Evolutionary conservation across 2,888 invertebrate genomes (phyloP), one percentile per base, ranked within the genome.

Genomic region (Adela reaumurella): DNA sequence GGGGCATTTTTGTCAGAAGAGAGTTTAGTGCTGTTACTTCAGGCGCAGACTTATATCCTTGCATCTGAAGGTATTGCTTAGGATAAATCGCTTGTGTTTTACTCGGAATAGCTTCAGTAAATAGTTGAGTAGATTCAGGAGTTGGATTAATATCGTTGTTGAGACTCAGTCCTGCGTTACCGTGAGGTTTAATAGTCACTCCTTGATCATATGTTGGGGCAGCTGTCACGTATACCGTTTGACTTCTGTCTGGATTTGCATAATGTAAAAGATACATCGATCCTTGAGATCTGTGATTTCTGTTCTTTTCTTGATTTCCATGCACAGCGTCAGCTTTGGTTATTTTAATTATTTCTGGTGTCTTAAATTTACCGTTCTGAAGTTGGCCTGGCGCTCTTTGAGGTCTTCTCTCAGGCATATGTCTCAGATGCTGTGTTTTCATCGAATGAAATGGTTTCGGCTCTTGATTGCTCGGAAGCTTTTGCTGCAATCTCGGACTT

Each of bases 1-100:
- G 67, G 1, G 82, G 79, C 11, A 66, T 63, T 58, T 81, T 80
- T 1, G 72, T 72, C 16, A 83, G 56, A 43, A 83, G 55, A 11
- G 74, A 68, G 54, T 70, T 78, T 1, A 83, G 58, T 8, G 73
- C 65, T 42, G 70, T 63, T 10, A 81, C 67, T 44, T 77, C 72
- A 51, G 71, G 65, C 2, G 65, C 59, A 2, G 74, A 66, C 51
- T 70, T 63, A 41, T 73, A 72, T 11, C 56, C 56, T 45, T 73
- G 63, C 64, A 64, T 64, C 58, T 69, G 68, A 29, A 55, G 57
- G 46, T 67, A 68, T 19, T 69, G 63, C 56, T 72, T 73, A 1
- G 73, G 70, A 48, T 68, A 69, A 2, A 67, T 58, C 43, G 64
- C 66, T 48, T 68, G 64, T 1, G 62, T 57, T 35, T 62, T 62